Base-by-base conservation (phyloP, 2,797 vertebrate species). In the Mormyrops attenuatus region DNA sequence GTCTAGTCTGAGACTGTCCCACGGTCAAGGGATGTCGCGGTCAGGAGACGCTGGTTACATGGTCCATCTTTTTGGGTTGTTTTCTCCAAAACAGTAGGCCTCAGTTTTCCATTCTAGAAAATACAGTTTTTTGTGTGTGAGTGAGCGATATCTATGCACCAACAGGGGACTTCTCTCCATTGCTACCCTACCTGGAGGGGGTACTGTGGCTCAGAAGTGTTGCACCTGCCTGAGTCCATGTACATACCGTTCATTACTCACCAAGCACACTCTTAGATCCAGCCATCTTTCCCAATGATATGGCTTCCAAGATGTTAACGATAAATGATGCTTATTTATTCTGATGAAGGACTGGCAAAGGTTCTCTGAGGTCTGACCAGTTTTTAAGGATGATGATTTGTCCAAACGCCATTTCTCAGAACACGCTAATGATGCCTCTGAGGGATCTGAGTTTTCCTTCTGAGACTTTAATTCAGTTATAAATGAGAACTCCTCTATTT, bases 391-490 rank as follows among this genome's bases (percentile, higher is more conserved):
- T 44, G 77, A 60, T 63, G 77, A 15, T 84, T 73, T 89, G 63
- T 88, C 44, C 66, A 88, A 88, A 34, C 26, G 2, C 44, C 15
- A 5, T 49, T 69, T 73, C 44, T 73, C 88, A 73, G 88, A 69
- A 50, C 44, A 53, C 60, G 5, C 60, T 20, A 88, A 60, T 63
- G 55, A 60, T 13, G 5, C 34, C 26, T 63, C 30, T 69, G 41
- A 52, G 34, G 15, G 17, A 15, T 63, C 7, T 49, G n/a, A 53
- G 38, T 44, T 50, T 87, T 89, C 13, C 34, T 73, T 77, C 44
- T 53, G 49, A 55, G 30, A 44, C n/a, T 80, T 88, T 80, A 53
- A 66, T 90, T 60, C 34, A 80, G 20, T 88, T 55, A 88, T 52
- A 57, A 49, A 88, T 57, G 11, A 88, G 80, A 77, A 57, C 44